Conservation (phyloP, 2,888 invertebrate genomes). For the Masnerella sp. region DNA sequence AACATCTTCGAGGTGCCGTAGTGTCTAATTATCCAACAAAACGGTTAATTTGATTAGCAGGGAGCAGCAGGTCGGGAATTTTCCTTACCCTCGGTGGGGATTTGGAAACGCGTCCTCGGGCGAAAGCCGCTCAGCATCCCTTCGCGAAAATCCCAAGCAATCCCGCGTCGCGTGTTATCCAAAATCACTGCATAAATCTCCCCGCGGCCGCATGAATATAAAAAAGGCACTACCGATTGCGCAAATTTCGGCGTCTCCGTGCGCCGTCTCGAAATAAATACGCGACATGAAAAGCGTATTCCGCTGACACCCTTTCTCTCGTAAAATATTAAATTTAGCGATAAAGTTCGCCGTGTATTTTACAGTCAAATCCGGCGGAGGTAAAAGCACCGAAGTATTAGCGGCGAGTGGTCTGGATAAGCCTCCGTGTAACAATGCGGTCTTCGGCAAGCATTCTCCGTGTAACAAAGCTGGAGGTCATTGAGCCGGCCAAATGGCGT, state of each 20-base stretch:
- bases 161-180: conserved; percentile 37
- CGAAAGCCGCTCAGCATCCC: no score
- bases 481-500: no score
- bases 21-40: not conserved
- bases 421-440: conserved; percentile 23
- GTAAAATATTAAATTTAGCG: conserved; percentile 42
- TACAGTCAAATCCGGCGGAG: conserved; percentile 29
- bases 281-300: conserved; percentile 29
- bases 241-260: conserved; percentile 24
- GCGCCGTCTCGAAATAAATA: conserved; percentile 42
- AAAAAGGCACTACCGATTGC: conserved; percentile 52
- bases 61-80: no score
- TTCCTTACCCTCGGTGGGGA: no score
- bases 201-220: conserved; percentile 45
- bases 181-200: conserved; percentile 54
- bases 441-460: conserved; percentile 10
- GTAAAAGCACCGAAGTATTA: conserved; percentile 45
- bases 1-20: no score
- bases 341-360: conserved; percentile 35
- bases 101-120: no score
- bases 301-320: conserved; percentile 8
- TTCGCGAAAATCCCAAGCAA: conserved; percentile 30
- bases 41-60: conserved; percentile 11
- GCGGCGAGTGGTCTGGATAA: no score
- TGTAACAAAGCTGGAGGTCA: no score